Base-by-base conservation (phyloP, 2,888 invertebrate species). In the Nudaria mundana region DNA sequence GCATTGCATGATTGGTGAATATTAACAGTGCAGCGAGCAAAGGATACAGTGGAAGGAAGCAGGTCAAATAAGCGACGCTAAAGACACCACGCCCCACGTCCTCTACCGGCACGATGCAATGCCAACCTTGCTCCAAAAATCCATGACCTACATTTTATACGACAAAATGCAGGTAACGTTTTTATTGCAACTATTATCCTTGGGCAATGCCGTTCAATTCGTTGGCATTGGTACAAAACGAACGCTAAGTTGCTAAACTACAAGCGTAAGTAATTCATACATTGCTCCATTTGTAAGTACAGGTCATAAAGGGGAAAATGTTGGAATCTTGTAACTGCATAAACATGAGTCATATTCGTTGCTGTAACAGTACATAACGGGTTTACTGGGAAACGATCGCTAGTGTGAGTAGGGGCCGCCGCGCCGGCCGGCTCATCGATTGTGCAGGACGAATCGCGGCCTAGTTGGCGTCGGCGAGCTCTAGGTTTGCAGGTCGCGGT, bases 81-180 rank as follows among this genome's bases (percentile, higher is more conserved):
- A 51, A 57, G 63, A 54, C 49, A 41, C 48, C 49, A 35, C 35
- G 37, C 47, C 58, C 39, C 40, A 40, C 57, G 62, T 52, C 49
- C 59, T 51, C 46, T 37, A 25, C 42, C 37, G 34, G 37, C 37
- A 11, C 44, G 41, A 66, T 76, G 80, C 81, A 79, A 74, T 57
- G 52, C 57, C 76, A 84, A 84, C 87, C 87, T 88, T 87, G 87
- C 79, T 74, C 85, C 80, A 75, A 84, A 83, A 86, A 72, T 79
- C 78, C 76, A 65, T 83, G 86, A 86, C 87, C 86, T 72, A 87
- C 84, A 84, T 87, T 81, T 63, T 66, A 66, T 64, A 71, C 74
- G 71, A 71, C 76, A 80, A 82, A 85, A 82, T 81, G 81, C 79
- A 83, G 69, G 63, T 67, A 76, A 53, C 69, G 75, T 78, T 82